phyloP scores from a whole-genome alignment of 1,140 invertebrate species.

The Mamestra configurata region DNA sequence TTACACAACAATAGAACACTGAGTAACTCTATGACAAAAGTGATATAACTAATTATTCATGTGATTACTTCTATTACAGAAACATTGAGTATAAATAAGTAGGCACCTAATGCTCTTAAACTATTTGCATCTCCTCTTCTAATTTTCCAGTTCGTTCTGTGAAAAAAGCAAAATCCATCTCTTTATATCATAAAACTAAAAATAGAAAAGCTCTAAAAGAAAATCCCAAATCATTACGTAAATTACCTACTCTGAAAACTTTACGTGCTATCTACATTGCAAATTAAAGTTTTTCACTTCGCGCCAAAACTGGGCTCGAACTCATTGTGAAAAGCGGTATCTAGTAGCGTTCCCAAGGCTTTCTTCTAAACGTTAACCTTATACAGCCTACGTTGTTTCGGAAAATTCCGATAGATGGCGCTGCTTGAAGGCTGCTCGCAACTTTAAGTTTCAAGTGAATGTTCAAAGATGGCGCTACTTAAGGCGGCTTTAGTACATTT shows the following conservation, averaged over 20 bases:
- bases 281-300: slow-evolving; percentile 2
- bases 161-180: background rate
- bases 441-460: slow-evolving; percentile 59
- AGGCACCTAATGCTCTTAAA: too few relatives aligned
- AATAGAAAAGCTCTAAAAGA: background rate
- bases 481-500: background rate
- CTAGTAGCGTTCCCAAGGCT: slow-evolving; percentile 70
- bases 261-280: background rate
- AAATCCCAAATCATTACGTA: background rate
- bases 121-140: too few relatives aligned
- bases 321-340: slow-evolving; percentile 69
- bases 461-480: slow-evolving; percentile 74
- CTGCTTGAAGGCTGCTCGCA: slow-evolving; percentile 50
- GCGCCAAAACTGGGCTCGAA: background rate
- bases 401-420: slow-evolving; percentile 80
- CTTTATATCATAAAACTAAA: background rate
- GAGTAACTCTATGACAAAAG: too few relatives aligned
- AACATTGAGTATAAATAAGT: too few relatives aligned
- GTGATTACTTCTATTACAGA: too few relatives aligned
- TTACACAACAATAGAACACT: background rate
- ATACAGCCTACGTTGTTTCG: slow-evolving; percentile 70
- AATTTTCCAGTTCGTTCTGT: too few relatives aligned
- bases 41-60: too few relatives aligned
- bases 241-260: background rate
- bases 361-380: slow-evolving; percentile 57